Evolutionary conservation across 2,888 invertebrate species (phyloP).

Genomic region (Bhutanitis thaidina): DNA sequence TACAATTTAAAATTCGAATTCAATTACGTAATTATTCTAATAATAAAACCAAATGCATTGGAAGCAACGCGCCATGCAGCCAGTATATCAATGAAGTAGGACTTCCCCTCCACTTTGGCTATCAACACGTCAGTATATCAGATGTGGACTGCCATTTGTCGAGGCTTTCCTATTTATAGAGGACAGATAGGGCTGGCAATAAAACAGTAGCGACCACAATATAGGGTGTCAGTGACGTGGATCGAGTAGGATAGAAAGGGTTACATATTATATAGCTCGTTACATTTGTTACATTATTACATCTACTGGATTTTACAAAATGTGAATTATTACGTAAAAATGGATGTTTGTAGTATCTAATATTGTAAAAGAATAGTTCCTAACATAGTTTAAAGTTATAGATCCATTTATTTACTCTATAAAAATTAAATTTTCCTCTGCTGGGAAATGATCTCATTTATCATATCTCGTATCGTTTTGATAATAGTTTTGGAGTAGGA

Average conservation of each 20-base stretch:
- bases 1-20: too few species aligned
- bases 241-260: constrained; percentile 12
- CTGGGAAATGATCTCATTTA: too few species aligned
- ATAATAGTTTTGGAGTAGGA: too few species aligned
- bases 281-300: too few species aligned
- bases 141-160: constrained; percentile 23
- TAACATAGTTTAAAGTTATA: too few species aligned
- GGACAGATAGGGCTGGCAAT: constrained; percentile 21
- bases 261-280: neutral
- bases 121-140: constrained; percentile 25
- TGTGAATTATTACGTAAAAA: too few species aligned
- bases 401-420: too few species aligned
- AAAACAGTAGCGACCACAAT: constrained; percentile 19
- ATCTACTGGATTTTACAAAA: too few species aligned
- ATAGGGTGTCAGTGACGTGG: constrained; percentile 14
- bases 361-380: too few species aligned
- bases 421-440: too few species aligned
- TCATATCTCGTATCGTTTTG: too few species aligned
- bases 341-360: too few species aligned
- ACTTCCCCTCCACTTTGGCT: constrained; percentile 20
- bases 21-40: neutral
- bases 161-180: constrained; percentile 21
- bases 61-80: constrained; percentile 9
- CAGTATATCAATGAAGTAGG: constrained; percentile 24
- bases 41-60: constrained; percentile 6